Base-by-base conservation (phyloP, 2,797 vertebrate species). In the Acipenser transmontanus region DNA sequence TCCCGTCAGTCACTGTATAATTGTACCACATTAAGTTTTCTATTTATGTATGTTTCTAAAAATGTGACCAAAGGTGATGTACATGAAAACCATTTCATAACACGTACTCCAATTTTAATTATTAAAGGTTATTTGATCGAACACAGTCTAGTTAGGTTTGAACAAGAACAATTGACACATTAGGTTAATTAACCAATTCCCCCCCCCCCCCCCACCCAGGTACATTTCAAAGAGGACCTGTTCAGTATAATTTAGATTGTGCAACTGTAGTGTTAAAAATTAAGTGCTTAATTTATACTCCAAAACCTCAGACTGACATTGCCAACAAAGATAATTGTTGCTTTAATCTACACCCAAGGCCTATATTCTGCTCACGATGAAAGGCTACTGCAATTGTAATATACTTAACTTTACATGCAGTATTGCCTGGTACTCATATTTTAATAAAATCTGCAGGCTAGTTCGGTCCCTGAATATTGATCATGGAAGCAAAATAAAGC, bases 311-410 rank as follows among this genome's bases (percentile, higher is more conserved):
- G 76, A 72, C 67, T 84, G 82, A 81, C 81, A 79, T 72, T 76
- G 74, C 75, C 79, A 82, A 86, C 85, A 90, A 88, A 88, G 82
- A 78, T 82, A 87, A 84, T 87, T 51, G 66, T 67, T 50, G 77
- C 79, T 88, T 90, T 89, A 81, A 90, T 89, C 84, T 84, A 68
- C 14, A 68, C 74, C 14, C 14, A 72, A 77, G 80, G 78, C 83
- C 78, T 80, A 69, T 67, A 59, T 51, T 54, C 50, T 7, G 17
- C 17, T 17, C 59, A 49, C 13, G 17, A 68, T 59, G 48, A 64
- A 56, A 34, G 34, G 1, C 34, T 34, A 34, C 34, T 34, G 34
- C 34, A 34, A 34, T 34, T 34, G 4, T 4, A 34, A 34, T 34
- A 34, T 34, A 34, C 34, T 34, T 34, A 3, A 34, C 34, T 34